Evolutionary conservation across 2,797 vertebrate genomes (phyloP).

Genomic region (Hafferia zeledoni): DNA sequence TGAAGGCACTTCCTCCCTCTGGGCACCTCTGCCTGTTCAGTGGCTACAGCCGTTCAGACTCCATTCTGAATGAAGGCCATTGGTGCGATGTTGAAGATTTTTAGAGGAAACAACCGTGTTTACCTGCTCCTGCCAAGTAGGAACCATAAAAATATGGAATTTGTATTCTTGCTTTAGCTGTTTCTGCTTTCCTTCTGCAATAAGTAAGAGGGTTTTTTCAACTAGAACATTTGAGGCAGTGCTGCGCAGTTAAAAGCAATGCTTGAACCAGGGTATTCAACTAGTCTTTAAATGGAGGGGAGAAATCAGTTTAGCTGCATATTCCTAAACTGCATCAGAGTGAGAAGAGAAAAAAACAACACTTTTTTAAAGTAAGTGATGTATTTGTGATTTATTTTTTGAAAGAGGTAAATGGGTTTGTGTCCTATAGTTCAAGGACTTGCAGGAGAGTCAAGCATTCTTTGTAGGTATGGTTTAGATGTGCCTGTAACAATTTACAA

Average conservation of each 20-base stretch:
- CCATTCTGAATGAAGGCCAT: background rate
- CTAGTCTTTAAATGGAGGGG: background rate
- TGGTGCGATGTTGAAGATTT: background rate
- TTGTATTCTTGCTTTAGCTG: background rate
- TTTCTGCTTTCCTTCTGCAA: background rate
- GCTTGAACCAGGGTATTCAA: background rate
- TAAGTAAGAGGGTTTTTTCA: background rate
- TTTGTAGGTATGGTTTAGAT: background rate
- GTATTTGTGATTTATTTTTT: background rate
- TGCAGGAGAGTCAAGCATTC: background rate
- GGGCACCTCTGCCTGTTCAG: background rate
- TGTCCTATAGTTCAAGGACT: background rate
- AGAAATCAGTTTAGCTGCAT: background rate
- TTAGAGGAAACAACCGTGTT: background rate
- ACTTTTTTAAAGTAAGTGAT: background rate
- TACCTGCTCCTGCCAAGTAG: background rate
- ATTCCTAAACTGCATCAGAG: background rate
- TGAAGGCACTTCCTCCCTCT: background rate
- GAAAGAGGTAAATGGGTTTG: background rate
- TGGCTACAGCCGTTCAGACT: background rate
- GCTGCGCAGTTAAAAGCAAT: background rate
- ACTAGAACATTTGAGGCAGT: background rate
- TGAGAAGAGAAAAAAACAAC: background rate
- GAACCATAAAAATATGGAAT: background rate
- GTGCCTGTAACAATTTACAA: accelerated